phyloP scores from a whole-genome alignment of 2,113 vertebrate species.

The Neopipo cinnamomea region DNA sequence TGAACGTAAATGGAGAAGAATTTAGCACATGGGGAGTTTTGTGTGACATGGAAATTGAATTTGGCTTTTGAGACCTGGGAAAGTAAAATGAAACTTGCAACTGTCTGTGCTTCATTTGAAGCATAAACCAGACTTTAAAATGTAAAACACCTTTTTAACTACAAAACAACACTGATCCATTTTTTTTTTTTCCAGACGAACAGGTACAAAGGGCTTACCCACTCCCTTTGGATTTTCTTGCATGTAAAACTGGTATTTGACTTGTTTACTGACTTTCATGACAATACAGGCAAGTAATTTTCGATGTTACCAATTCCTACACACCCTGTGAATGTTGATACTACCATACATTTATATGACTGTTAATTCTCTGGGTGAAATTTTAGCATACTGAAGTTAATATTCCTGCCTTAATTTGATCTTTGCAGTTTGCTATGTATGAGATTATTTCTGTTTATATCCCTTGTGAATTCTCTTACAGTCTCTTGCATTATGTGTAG shows the following conservation, averaged over 20 bases:
- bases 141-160: neutral
- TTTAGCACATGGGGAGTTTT: neutral
- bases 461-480: neutral
- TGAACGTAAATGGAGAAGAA: neutral
- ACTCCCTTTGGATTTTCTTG: neutral
- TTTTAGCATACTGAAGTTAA: neutral
- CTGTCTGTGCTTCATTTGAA: neutral
- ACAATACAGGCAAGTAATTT: neutral
- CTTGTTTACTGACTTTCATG: neutral
- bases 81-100: neutral
- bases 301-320: neutral
- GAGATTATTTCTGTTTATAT: neutral
- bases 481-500: neutral
- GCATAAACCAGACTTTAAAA: neutral
- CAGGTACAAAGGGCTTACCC: neutral
- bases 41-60: neutral
- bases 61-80: neutral
- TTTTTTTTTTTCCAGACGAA: neutral
- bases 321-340: neutral
- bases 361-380: neutral
- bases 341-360: neutral
- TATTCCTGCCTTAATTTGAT: neutral
- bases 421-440: neutral
- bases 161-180: neutral
- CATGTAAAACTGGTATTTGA: neutral